Base-by-base conservation (phyloP, 2,888 invertebrate species). In the Hydriomena furcata region DNA sequence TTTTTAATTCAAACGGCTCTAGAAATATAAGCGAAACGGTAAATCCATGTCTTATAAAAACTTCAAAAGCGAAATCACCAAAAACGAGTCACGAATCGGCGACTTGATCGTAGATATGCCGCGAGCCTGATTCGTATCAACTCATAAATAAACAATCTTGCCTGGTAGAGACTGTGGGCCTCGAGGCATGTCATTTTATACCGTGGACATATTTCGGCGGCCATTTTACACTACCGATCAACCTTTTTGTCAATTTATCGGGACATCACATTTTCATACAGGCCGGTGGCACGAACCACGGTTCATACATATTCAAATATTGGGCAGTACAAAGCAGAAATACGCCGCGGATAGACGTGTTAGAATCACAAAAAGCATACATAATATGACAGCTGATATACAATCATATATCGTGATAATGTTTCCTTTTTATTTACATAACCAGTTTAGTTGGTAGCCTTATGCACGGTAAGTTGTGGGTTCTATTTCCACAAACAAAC, bases 191-290 rank as follows among this genome's bases (percentile, higher is more conserved):
- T 71, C 69, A 73, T 74, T 76, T 76, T 73, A 72, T 73, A 73
- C 68, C 65, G 58, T 71, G 71, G 68, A 71, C 76, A 79, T 75
- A 78, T 78, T 75, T 79, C 69, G 71, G 71, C 71, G 71, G 76
- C 78, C 75, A 79, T 83, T 82, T 80, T 79, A 78, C 81, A 79
- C 76, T 77, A 79, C 76, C 80, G 81, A 84, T 85, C 83, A 84
- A 84, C 80, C 85, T 84, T 84, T 87, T 85, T 86, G 86, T 84
- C 88, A 87, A 87, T 87, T 88, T 88, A 87, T 88, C 86, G 85
- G 84, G 72, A 79, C 85, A 84, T 86, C 84, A 84, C 84, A 86
- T 84, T 87, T 86, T 87, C 85, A 85, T 86, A 84, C 73, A 82
- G 69, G 79, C 81, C 75, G 73, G 75, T 73, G 73, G 77, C 79